Evolutionary conservation across 2,888 invertebrate genomes (phyloP), one percentile per base, ranked within the genome.

Genomic region (Idaea dimidiata): DNA sequence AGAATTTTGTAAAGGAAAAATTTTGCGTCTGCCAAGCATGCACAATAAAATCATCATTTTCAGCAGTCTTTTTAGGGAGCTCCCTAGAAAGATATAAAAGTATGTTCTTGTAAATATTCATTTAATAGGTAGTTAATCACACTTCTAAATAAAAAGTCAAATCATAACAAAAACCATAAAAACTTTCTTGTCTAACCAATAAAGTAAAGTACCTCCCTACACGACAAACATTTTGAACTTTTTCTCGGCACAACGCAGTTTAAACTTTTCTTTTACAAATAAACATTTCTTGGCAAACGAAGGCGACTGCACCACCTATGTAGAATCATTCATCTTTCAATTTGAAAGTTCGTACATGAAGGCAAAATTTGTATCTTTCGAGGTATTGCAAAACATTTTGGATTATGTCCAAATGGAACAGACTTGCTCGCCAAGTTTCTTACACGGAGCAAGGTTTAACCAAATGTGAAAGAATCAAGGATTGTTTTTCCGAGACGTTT

Each of bases 241-340:
- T 43, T 43, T 43, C 43, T 43, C 43, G 43, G 10, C 43, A 43
- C 43, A 43, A 43, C 43, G 43, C 43, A 43, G 43, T 43, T 43
- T 43, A 43, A 43, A 43, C 43, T 43, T 43, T 43, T 43, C 43
- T 43, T 43, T 43, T 43, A 43, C 43, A 43, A 43, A 43, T 61
- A 63, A 59, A 66, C 59, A 66, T 63, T 69, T 71, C 69, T 75
- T 74, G 72, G 72, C 75, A 73, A 64, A 62, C 62, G 32, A 58
- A 53, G 58, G 59, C 54, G 63, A 62, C 54, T 33, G 63, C 65
- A 66, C 61, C 71, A 67, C 65, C 67, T 64, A 64, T 61, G 60
- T 62, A 60, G 67, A 67, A 69, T 67, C 73, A 76, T 78, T 68
- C 72, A 73, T 76, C 72, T 75, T 75, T 73, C 76, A 75, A 69